Conservation (phyloP, 2,113 vertebrate genomes). For the Pterocles orientalis region DNA sequence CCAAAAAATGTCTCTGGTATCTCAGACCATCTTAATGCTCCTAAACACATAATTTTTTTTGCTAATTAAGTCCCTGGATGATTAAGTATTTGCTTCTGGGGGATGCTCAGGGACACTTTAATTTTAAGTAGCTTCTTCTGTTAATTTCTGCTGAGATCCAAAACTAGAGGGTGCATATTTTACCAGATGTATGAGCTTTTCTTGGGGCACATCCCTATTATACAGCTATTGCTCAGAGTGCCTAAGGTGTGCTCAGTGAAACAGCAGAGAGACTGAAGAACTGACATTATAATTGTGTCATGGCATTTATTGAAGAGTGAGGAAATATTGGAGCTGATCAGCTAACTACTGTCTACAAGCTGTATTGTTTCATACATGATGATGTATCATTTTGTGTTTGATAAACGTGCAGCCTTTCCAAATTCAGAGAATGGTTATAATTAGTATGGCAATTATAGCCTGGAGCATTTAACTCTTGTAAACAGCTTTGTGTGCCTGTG, state of each 20-base stretch:
- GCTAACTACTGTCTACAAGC: background rate
- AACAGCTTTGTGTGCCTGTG: background rate
- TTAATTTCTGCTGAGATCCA: background rate
- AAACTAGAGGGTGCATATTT: rapidly evolving
- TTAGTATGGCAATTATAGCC: background rate
- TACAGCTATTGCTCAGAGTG: background rate
- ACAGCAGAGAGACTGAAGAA: background rate
- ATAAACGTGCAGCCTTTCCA: background rate
- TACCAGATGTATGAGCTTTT: background rate
- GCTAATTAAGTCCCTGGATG: background rate
- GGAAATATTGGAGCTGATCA: background rate
- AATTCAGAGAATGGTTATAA: background rate
- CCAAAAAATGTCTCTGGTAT: background rate
- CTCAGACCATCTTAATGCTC: background rate
- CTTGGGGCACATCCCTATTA: background rate
- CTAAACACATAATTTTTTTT: background rate
- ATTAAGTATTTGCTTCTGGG: background rate
- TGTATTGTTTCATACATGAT: background rate
- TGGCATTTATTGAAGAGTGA: background rate
- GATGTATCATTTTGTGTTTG: background rate
- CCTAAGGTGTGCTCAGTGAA: rapidly evolving
- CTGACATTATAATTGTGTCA: background rate
- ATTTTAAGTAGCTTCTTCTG: background rate
- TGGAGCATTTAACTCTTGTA: background rate
- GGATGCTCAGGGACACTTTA: background rate